Evolutionary conservation across 1,140 invertebrate species (phyloP).

Genomic region (Bombus superbus): DNA sequence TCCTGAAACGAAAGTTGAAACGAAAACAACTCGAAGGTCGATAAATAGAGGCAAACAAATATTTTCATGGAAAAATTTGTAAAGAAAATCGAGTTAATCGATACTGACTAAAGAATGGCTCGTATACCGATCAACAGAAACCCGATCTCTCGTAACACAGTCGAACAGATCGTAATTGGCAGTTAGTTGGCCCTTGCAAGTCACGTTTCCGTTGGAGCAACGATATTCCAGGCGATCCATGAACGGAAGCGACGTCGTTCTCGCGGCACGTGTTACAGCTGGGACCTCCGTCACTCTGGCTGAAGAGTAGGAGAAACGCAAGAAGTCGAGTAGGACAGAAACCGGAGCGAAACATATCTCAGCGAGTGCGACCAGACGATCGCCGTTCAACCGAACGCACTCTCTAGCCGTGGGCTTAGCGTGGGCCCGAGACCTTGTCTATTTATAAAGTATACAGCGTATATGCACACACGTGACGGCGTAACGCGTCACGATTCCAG

Average conservation of each 20-base stretch:
- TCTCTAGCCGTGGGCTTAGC: slow-evolving; percentile 66
- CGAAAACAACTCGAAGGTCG: too few species aligned
- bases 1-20: too few species aligned
- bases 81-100: too few species aligned
- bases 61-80: too few species aligned
- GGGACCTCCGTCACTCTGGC: not conserved
- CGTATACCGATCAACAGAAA: not conserved
- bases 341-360: slow-evolving; percentile 61
- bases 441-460: slow-evolving; percentile 70
- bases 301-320: not conserved
- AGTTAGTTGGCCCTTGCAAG: not conserved
- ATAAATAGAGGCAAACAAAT: too few species aligned
- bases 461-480: slow-evolving; percentile 17
- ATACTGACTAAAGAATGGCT: not conserved
- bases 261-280: slow-evolving; percentile 19
- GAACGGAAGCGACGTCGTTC: not conserved
- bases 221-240: not conserved
- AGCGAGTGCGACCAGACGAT: slow-evolving; percentile 57
- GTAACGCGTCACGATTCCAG: slow-evolving; percentile 1
- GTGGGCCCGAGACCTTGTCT: slow-evolving; percentile 72
- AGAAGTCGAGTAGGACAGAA: not conserved
- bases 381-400: slow-evolving; percentile 7
- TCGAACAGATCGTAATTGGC: not conserved
- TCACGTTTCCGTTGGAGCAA: slow-evolving; percentile 11
- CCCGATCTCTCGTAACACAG: not conserved